Percentiles rank a stretch among this genome's conserved stretches.
phyloP scores from a whole-genome alignment of 2,797 vertebrate species.

The Platalea minor region DNA sequence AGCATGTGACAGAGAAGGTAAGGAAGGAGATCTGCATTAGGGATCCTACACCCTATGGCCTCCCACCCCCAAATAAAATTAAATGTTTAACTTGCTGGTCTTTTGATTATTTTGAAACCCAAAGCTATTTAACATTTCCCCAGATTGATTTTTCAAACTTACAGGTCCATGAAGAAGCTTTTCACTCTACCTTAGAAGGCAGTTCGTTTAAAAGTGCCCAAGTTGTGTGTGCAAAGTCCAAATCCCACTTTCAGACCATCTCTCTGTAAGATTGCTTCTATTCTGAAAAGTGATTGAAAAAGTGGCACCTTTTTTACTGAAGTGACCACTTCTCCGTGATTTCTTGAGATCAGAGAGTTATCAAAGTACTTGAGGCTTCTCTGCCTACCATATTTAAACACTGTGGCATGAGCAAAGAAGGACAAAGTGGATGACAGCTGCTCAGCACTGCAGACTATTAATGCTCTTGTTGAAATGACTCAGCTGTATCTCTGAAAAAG shows the following conservation, averaged over 20 bases:
- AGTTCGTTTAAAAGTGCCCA: neutral
- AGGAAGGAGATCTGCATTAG: neutral
- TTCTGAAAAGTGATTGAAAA: neutral
- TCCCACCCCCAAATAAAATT: neutral
- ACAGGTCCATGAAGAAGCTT: neutral
- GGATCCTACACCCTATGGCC: neutral
- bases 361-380: neutral
- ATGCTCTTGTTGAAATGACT: neutral
- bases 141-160: neutral
- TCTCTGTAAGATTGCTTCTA: neutral
- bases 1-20: neutral
- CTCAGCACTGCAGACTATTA: neutral
- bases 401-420: neutral
- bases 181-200: neutral
- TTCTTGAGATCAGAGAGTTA: neutral
- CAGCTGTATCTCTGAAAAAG: neutral
- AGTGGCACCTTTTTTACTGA: neutral
- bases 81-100: neutral
- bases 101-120: neutral
- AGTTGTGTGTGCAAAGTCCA: neutral
- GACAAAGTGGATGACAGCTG: neutral
- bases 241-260: neutral
- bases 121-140: neutral
- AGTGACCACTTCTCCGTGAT: neutral
- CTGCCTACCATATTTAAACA: neutral